Evolutionary conservation across 2,888 invertebrate species (phyloP).

Genomic region (Pachycephus smyrnensis): DNA sequence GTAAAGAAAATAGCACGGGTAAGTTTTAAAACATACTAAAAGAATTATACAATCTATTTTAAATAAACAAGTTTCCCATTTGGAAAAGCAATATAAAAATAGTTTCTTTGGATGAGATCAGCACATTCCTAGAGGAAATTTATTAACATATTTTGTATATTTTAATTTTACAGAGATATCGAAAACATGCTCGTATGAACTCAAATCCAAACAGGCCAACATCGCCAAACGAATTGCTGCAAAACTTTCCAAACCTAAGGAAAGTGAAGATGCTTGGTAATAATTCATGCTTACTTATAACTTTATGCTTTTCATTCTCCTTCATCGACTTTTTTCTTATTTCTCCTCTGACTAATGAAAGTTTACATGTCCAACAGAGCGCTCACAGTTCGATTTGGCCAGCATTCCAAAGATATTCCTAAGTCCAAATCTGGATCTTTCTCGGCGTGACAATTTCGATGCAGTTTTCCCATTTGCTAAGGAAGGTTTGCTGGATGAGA

Average conservation of each 20-base stretch:
- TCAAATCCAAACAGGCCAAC: conserved; percentile 55
- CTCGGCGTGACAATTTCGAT: conserved; percentile 83
- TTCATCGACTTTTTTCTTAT: background rate
- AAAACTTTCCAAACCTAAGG: conserved; percentile 66
- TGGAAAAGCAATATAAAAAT: background rate
- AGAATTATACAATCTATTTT: background rate
- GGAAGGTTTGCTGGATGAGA: conserved; percentile 69
- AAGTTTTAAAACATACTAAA: conserved; percentile 25
- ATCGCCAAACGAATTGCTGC: conserved; percentile 61
- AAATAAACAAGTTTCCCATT: background rate
- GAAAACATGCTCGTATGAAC: conserved; percentile 67
- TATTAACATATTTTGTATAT: conserved; percentile 26
- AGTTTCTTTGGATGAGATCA: background rate
- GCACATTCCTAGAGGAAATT: background rate
- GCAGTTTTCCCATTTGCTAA: conserved; percentile 83
- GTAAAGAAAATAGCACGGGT: conserved; percentile 78
- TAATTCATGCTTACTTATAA: conserved; percentile 11
- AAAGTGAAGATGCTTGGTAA: conserved; percentile 65
- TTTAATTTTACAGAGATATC: conserved; percentile 64
- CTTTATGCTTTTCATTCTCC: background rate
- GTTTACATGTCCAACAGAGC: conserved; percentile 53
- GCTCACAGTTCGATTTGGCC: conserved; percentile 69
- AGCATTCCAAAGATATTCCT: conserved; percentile 89
- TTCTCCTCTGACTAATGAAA: background rate
- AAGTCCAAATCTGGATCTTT: conserved; percentile 82